Conservation (phyloP, 30 jellyfish, hydroid and myxozoan genomes). For the Aurelia coerulea region DNA sequence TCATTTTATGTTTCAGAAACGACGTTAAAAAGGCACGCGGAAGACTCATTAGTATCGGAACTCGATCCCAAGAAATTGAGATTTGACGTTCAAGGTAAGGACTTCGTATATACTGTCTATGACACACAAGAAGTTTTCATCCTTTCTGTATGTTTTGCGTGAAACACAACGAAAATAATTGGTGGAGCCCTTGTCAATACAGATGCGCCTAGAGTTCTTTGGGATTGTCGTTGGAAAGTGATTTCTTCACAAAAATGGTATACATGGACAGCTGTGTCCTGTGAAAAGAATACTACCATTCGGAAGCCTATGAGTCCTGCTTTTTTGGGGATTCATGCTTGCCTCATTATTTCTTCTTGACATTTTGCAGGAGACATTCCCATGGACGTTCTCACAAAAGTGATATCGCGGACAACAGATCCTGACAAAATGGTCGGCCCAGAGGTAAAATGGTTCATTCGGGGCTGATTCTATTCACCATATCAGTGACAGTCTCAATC, state of each 20-base stretch:
- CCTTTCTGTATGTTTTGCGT: too few relatives aligned
- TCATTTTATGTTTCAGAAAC: neutral
- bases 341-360: slow-evolving; percentile 1
- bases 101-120: too few relatives aligned
- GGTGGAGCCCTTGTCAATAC: too few relatives aligned
- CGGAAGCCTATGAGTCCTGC: too few relatives aligned
- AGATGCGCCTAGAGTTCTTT: too few relatives aligned
- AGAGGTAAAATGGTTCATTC: slow-evolving; percentile 64
- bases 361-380: slow-evolving; percentile 80
- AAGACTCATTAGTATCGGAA: slow-evolving; percentile 17
- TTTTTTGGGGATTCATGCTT: too few relatives aligned
- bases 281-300: too few relatives aligned
- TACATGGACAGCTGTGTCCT: too few relatives aligned
- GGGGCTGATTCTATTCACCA: neutral
- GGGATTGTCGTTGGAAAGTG: too few relatives aligned
- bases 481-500: neutral
- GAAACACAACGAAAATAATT: too few relatives aligned
- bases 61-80: slow-evolving; percentile 26
- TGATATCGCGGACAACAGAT: slow-evolving; percentile 74
- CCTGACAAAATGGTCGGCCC: slow-evolving; percentile 97
- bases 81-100: slow-evolving; percentile 37
- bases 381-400: slow-evolving; percentile 78
- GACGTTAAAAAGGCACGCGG: slow-evolving; percentile 36
- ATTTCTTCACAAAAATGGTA: too few relatives aligned
- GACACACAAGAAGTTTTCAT: too few relatives aligned